phyloP scores from a whole-genome alignment of 1,140 invertebrate genomes.

The Cryptotermes secundus region DNA sequence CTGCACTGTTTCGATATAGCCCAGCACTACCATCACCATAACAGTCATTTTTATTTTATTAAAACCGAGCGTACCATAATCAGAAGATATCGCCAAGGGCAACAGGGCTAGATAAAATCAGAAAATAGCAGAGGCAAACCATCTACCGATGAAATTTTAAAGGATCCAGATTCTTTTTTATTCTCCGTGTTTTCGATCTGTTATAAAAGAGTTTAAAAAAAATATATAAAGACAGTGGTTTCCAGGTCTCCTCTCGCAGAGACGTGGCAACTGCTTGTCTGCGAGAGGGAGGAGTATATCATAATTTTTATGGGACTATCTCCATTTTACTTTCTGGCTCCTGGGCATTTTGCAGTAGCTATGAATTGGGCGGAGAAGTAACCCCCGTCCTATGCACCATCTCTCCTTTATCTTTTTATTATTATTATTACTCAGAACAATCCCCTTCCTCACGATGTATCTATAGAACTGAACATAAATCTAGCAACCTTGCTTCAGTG shows the following conservation, averaged over 20 bases:
- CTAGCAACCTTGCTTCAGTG: neutral
- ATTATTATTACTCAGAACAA: slow-evolving; percentile 27
- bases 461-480: neutral
- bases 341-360: slow-evolving; percentile 30
- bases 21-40: neutral
- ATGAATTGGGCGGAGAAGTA: slow-evolving; percentile 13
- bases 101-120: slow-evolving; percentile 25
- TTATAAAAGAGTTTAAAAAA: slow-evolving; percentile 24
- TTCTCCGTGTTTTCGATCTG: neutral
- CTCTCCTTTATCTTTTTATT: neutral
- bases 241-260: neutral
- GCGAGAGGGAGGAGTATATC: slow-evolving; percentile 7
- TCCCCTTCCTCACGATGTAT: neutral
- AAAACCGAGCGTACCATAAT: slow-evolving; percentile 17
- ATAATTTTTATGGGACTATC: slow-evolving; percentile 24
- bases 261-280: neutral
- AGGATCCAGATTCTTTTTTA: neutral
- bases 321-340: slow-evolving; percentile 12
- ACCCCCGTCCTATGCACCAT: neutral
- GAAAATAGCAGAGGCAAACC: slow-evolving; percentile 26
- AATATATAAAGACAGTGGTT: slow-evolving; percentile 11
- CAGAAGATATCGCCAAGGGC: slow-evolving; percentile 23
- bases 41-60: neutral
- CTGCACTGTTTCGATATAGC: neutral
- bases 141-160: slow-evolving; percentile 28